Base-by-base conservation (phyloP, 35 echinoderm and acorn worm genomes). In the Acanthaster planci region DNA sequence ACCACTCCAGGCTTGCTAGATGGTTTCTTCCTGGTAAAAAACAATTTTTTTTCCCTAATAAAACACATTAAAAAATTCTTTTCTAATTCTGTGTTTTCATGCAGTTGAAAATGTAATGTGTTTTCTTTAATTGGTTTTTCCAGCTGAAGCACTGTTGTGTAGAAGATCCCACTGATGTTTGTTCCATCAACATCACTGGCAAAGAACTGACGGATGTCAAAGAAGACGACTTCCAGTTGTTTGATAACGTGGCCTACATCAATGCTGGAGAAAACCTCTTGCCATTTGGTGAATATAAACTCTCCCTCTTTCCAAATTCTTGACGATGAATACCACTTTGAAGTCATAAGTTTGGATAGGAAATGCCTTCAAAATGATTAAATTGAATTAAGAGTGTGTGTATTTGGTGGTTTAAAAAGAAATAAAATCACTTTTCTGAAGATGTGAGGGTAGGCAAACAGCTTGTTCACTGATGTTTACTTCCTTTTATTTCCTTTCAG, bases 131-230 rank as follows among this genome's bases (percentile, higher is more conserved):
- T n/a, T n/a, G n/a, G n/a, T 82, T 26, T 29, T 42, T 86, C n/a
- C 79, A 99, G 96, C 51, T 99, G 51, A 85, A 90, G 37, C 95
- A 99, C 82, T 99, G 96, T 83, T 91, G 92, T 79, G 92, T 99
- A 1, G 96, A 94, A 39, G 96, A 99, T 42, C 96, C 96, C 8
- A 64, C 77, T 23, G 96, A 99, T 39, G 60, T 99, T 18, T 99
- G 96, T 59, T 94, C 92, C 14, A 86, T 99, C 19, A 91, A 99
- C 53, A 86, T 99, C 21, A 76, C 92, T 50, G 89, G 88, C 38
- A 87, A 91, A 89, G 82, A 91, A 42, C 52, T 99, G 29, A 89
- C 89, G 16, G 92, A 99, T 8, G 88, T 47, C 1, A 94, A 90
- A 37, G 85, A 94, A 35, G 92, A 89, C 60, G 92, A 94, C 39